Evolutionary conservation across 2,113 vertebrate species (phyloP).

Genomic region (Apaloderma vittatum): DNA sequence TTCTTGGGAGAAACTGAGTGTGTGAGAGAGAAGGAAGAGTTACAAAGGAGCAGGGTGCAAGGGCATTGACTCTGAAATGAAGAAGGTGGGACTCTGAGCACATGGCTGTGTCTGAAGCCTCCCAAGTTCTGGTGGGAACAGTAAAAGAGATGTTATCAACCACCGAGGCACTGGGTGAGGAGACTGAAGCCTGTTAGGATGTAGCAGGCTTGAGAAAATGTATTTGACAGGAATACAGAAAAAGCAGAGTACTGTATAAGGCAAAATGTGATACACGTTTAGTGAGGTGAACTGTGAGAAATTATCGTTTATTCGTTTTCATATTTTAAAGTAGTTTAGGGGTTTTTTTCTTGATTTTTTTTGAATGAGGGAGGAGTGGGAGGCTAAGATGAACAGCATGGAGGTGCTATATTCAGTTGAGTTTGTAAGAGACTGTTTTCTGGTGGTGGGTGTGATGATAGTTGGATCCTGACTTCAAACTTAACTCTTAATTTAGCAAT

Average conservation of each 20-base stretch:
- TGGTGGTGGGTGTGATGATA: neutral
- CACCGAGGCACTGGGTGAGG: rapidly evolving
- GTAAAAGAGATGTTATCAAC: neutral
- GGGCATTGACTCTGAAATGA: neutral
- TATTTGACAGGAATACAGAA: neutral
- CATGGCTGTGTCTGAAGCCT: neutral
- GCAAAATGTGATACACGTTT: neutral
- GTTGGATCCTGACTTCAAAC: neutral
- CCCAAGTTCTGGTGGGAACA: neutral
- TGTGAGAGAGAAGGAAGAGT: neutral
- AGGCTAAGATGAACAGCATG: neutral
- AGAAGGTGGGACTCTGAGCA: neutral
- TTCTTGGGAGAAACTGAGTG: rapidly evolving
- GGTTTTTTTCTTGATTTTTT: neutral
- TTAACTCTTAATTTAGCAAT: constrained; percentile 22
- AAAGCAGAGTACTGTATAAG: neutral
- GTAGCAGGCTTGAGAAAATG: neutral
- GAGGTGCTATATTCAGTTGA: neutral
- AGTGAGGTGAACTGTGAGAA: neutral
- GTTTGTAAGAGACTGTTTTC: constrained; percentile 1
- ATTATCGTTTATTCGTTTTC: neutral
- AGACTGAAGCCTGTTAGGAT: neutral
- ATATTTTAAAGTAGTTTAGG: neutral
- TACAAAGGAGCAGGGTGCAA: neutral
- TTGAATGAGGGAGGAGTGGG: neutral